Conservation (phyloP, 2,113 vertebrate genomes). For the Marmota flaviventris region DNA sequence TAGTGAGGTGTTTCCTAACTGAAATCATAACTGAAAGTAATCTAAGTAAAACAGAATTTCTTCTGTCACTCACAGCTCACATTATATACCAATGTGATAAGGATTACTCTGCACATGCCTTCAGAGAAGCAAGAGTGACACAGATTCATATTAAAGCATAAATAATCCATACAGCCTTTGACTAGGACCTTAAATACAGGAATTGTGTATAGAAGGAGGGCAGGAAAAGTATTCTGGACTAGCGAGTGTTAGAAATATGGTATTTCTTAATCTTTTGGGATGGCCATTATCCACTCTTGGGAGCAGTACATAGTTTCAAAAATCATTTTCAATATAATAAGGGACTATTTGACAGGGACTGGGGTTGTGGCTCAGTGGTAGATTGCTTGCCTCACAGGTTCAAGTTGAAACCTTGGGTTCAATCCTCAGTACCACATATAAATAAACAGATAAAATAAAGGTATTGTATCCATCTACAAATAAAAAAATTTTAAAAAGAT, state of each 20-base stretch:
- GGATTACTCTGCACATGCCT: neutral
- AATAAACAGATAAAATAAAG: no score
- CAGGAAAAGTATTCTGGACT: neutral
- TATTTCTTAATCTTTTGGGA: neutral
- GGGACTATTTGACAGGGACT: neutral
- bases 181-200: neutral
- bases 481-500: neutral
- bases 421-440: no score
- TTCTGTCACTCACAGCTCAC: neutral
- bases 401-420: no score
- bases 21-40: slow-evolving; percentile 51
- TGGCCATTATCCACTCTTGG: neutral
- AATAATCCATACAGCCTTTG: neutral
- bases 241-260: neutral
- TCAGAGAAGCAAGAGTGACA: neutral
- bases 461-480: no score
- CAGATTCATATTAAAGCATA: neutral
- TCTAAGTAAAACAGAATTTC: slow-evolving; percentile 38
- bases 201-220: neutral
- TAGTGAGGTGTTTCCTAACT: neutral
- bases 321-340: slow-evolving; percentile 50
- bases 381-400: no score
- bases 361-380: no score
- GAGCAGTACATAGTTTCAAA: neutral
- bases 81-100: neutral